phyloP scores from a whole-genome alignment of 2,113 vertebrate species.

The Pantherophis guttatus region DNA sequence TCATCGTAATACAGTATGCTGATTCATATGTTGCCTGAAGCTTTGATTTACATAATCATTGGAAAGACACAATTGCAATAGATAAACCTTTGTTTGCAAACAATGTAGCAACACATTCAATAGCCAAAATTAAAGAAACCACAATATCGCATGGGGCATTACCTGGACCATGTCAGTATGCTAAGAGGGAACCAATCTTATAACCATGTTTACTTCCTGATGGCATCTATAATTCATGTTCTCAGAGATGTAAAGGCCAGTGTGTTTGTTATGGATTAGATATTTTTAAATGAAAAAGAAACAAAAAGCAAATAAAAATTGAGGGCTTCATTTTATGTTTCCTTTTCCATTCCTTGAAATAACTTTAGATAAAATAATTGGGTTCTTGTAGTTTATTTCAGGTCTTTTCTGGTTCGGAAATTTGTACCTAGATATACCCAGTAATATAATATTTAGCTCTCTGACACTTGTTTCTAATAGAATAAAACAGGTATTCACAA shows the following conservation, averaged over 20 bases:
- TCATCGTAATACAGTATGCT: background rate
- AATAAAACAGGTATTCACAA: slow-evolving; percentile 22
- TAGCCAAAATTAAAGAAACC: background rate
- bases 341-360: background rate
- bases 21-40: background rate
- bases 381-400: background rate
- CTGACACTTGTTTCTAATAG: slow-evolving; percentile 42
- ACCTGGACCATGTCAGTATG: background rate
- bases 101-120: background rate
- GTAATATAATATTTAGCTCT: slow-evolving; percentile 13
- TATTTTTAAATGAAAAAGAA: background rate
- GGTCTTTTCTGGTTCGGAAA: too few relatives aligned
- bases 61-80: background rate
- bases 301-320: background rate
- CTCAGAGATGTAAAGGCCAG: background rate
- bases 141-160: background rate
- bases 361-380: background rate
- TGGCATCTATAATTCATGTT: background rate
- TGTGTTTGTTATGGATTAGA: background rate
- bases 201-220: background rate
- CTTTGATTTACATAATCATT: background rate
- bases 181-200: background rate
- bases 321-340: background rate
- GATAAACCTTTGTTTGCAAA: background rate
- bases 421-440: slow-evolving; percentile 15